Conservation (phyloP, 2,113 vertebrate species). For the Mesoclemmys tuberculata region DNA sequence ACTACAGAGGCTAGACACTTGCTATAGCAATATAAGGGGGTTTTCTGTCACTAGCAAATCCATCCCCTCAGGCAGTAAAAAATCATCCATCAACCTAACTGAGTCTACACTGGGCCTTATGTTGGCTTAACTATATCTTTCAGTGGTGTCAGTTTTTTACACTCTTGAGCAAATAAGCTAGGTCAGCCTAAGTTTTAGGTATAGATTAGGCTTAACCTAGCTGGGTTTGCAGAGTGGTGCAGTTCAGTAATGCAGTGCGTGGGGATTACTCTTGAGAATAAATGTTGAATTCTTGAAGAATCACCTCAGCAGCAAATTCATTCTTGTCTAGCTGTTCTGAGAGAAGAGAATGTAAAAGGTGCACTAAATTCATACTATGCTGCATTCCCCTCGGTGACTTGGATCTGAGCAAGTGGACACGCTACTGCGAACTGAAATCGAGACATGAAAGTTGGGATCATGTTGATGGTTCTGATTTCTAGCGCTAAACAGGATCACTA, state of each 20-base stretch:
- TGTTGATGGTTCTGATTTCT: slow-evolving; percentile 7
- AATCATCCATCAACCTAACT: not conserved
- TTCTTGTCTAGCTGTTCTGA: slow-evolving; percentile 3
- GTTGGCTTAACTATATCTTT: not conserved
- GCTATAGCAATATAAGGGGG: not conserved
- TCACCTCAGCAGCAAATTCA: slow-evolving; percentile 14
- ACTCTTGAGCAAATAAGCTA: not conserved
- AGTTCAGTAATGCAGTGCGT: slow-evolving; percentile 29
- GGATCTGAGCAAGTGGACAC: not conserved
- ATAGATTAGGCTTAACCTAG: not conserved
- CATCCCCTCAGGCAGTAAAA: not conserved
- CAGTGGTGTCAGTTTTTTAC: not conserved
- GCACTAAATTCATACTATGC: not conserved
- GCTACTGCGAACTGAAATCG: not conserved
- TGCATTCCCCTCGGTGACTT: not conserved
- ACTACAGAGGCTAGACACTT: not conserved
- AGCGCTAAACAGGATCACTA: not conserved
- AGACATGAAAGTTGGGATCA: not conserved
- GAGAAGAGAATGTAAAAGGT: slow-evolving; percentile 15
- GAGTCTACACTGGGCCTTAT: not conserved
- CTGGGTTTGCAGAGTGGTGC: not conserved
- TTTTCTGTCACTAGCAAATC: not conserved
- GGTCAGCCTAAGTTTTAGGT: not conserved
- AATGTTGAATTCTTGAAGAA: not conserved
- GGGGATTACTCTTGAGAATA: slow-evolving; percentile 22